Evolutionary conservation across 2,888 invertebrate species (phyloP).

Genomic region (Carabus problematicus): DNA sequence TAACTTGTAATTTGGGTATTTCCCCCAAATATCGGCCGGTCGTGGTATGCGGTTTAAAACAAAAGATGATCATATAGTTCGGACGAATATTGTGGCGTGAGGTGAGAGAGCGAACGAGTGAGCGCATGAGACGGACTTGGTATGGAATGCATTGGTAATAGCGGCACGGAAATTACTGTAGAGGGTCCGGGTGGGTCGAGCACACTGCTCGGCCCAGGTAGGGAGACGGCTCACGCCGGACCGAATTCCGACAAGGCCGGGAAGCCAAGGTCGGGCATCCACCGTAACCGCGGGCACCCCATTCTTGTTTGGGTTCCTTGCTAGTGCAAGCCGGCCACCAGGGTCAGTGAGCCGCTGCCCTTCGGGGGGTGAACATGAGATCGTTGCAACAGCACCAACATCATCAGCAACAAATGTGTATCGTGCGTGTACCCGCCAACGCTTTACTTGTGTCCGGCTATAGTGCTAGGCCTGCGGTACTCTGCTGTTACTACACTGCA

Average conservation of each 20-base stretch:
- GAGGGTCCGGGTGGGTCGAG: slow-evolving; percentile 39
- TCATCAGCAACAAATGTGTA: slow-evolving; percentile 51
- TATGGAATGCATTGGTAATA: slow-evolving; percentile 24
- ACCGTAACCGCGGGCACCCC: slow-evolving; percentile 16
- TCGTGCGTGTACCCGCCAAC: slow-evolving; percentile 51
- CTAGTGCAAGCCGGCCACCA: not conserved
- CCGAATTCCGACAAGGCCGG: slow-evolving; percentile 43
- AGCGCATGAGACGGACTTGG: not conserved
- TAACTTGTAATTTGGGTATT: no score
- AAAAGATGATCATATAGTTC: slow-evolving; percentile 11
- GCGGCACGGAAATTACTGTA: slow-evolving; percentile 26
- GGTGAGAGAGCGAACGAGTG: not conserved
- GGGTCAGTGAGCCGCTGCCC: slow-evolving; percentile 23
- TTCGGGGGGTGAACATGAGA: slow-evolving; percentile 32
- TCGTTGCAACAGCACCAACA: no score
- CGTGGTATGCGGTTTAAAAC: not conserved
- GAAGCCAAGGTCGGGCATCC: slow-evolving; percentile 39
- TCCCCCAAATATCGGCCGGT: no score
- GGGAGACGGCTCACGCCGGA: slow-evolving; percentile 17
- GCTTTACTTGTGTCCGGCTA: slow-evolving; percentile 52
- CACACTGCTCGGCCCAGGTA: slow-evolving; percentile 7
- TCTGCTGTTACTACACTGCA: not conserved
- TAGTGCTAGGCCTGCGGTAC: not conserved
- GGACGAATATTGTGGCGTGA: no score
- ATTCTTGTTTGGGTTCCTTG: slow-evolving; percentile 17